These are phyloP conservation scores for Xylota segnis DNA, from an alignment of 2,888 invertebrate species.

Conservation along the genomic window DNA sequence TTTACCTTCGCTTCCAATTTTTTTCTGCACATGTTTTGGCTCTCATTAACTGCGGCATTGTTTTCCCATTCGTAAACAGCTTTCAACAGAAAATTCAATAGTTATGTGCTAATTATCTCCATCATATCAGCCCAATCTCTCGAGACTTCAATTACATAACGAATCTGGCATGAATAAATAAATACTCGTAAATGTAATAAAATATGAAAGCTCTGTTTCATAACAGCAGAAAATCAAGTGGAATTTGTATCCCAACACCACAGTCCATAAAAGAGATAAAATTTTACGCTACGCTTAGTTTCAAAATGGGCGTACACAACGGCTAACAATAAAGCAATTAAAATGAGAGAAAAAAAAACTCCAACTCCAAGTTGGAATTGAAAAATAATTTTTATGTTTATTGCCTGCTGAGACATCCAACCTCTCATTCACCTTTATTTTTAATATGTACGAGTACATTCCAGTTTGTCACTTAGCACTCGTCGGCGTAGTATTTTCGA, in stretches of 20 bases:
- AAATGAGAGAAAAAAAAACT: background rate
- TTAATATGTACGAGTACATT: background rate
- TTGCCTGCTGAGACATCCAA: slow-evolving; percentile 28
- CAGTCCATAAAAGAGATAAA: slow-evolving; percentile 30
- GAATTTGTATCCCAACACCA: slow-evolving; percentile 20
- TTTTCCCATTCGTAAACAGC: background rate
- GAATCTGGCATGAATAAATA: slow-evolving; percentile 6
- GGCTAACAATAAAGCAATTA: slow-evolving; percentile 39
- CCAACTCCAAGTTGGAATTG: slow-evolving; percentile 7
- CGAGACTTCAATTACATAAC: background rate
- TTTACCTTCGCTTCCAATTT: background rate
- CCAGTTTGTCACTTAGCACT: slow-evolving; percentile 14
- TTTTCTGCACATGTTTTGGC: background rate
- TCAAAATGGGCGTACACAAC: slow-evolving; percentile 22
- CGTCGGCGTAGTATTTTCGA: background rate
- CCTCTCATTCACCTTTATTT: slow-evolving; percentile 22
- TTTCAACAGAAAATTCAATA: background rate
- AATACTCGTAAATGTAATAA: background rate
- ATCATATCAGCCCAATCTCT: background rate
- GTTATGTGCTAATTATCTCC: slow-evolving; percentile 6
- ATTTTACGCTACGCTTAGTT: slow-evolving; percentile 50
- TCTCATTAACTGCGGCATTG: background rate
- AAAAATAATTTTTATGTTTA: slow-evolving; percentile 41
- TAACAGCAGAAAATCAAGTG: slow-evolving; percentile 23
- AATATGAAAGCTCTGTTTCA: slow-evolving; percentile 10